Base-by-base conservation (phyloP, 2,113 vertebrate species). In the Pionites leucogaster region DNA sequence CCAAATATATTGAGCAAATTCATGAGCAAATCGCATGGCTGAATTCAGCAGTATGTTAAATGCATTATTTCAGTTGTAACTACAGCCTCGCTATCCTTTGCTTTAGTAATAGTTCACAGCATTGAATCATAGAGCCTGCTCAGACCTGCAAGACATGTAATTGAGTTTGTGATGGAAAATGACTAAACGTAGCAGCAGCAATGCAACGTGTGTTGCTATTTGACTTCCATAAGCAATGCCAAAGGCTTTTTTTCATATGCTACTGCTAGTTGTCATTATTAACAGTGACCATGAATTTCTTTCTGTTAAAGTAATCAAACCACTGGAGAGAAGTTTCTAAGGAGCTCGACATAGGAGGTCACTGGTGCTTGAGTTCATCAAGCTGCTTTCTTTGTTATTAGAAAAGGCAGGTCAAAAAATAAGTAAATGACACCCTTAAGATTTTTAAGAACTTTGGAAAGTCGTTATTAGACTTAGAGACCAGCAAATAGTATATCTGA, bases 201-300 rank as follows among this genome's bases (percentile, higher is more conserved):
- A 67, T 59, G 63, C 70, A 74, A 25, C 33, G 3, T 59, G 44
- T 92, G 65, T 52, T 94, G 59, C 71, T 76, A 46, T 44, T 20
- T 96, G 95, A 95, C 94, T 92, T 95, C 91, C 92, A 76, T 81
- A 90, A 94, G 42, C 41, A 83, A 31, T 47, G 80, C 92, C 77
- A 91, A 72, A 41, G 92, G 67, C 75, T 44, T 83, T 93, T 75
- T 67, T 75, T 86, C 72, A 24, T 85, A 55, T 14, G 64, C 57
- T 88, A 33, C 55, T 93, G 84, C 70, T 87, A 78, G 59, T 82
- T 95, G 77, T 88, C 93, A 82, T 94, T 94, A 97, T 91, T 82
- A 95, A 84, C 28, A 80, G 39, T 9, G 33, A 17, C 89, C 92
- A 86, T 77, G 42, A 90, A 86, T 91, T 96, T 94, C 64, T 33